These are phyloP conservation scores for Lamproptera curius DNA, from an alignment of 2,888 invertebrate genomes.

Conservation along the genomic window DNA sequence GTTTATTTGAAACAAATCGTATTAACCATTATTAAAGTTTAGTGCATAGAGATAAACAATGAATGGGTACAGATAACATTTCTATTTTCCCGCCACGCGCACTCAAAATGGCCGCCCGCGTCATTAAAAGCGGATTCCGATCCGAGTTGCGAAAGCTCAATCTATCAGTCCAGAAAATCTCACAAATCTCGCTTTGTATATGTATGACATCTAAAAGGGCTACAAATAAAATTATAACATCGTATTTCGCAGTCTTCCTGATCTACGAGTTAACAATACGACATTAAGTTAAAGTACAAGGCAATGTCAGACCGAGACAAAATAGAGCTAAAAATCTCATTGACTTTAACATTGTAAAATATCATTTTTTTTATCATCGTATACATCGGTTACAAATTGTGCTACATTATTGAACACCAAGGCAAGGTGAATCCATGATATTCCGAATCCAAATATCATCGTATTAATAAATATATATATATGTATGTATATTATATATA, in stretches of 20 bases:
- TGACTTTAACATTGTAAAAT: conserved; percentile 73
- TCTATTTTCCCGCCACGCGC: neutral
- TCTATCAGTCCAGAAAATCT: conserved; percentile 22
- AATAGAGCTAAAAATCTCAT: conserved; percentile 74
- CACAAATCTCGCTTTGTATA: conserved; percentile 34
- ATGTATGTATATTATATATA: conserved; percentile 35
- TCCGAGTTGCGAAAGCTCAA: conserved; percentile 22
- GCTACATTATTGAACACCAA: conserved; percentile 74
- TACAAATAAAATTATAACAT: conserved; percentile 35
- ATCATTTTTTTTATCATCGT: conserved; percentile 68
- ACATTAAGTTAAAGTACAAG: conserved; percentile 66
- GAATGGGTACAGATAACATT: neutral
- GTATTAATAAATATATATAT: conserved; percentile 35
- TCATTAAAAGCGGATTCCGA: conserved; percentile 18
- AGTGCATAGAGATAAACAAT: conserved; percentile 4
- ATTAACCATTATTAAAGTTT: conserved; percentile 10
- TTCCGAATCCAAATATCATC: conserved; percentile 48
- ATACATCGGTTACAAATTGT: conserved; percentile 78
- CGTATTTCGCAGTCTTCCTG: conserved; percentile 19
- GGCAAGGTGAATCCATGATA: conserved; percentile 69
- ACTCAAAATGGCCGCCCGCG: conserved; percentile 15
- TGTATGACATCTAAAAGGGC: conserved; percentile 34
- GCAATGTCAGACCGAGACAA: conserved; percentile 67
- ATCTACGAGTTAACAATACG: conserved; percentile 41
- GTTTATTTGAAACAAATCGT: conserved; percentile 11